phyloP scores from a whole-genome alignment of 2,888 invertebrate species.

The Drosophila lutescens region DNA sequence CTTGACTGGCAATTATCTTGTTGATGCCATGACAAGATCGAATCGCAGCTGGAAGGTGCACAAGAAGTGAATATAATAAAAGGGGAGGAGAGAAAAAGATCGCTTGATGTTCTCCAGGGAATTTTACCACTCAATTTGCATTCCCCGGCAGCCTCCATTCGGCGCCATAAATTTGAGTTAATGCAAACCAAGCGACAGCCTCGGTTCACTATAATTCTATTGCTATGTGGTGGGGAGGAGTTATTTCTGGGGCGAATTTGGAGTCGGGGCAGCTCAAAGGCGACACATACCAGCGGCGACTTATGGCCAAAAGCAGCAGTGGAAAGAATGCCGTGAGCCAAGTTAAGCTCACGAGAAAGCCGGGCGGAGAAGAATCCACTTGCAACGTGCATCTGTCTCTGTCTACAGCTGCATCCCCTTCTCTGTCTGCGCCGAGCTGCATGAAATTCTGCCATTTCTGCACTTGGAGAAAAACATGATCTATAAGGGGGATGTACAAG shows the following conservation, averaged over 20 bases:
- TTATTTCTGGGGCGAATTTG: not conserved
- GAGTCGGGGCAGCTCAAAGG: slow-evolving; percentile 25
- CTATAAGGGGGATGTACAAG: no score
- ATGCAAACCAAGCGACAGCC: slow-evolving; percentile 61
- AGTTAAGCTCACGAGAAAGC: slow-evolving; percentile 66
- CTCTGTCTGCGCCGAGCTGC: not conserved
- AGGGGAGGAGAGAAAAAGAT: not conserved
- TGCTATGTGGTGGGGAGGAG: slow-evolving; percentile 42
- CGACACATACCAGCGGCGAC: slow-evolving; percentile 41
- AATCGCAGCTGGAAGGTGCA: slow-evolving; percentile 8
- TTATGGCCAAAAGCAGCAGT: slow-evolving; percentile 38
- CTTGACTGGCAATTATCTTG: slow-evolving; percentile 20
- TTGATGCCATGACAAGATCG: slow-evolving; percentile 43
- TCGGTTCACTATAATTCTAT: slow-evolving; percentile 68
- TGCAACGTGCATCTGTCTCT: slow-evolving; percentile 39
- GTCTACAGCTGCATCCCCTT: slow-evolving; percentile 45
- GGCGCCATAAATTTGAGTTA: slow-evolving; percentile 66
- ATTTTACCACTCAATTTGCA: slow-evolving; percentile 20
- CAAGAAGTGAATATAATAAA: not conserved
- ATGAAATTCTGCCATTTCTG: slow-evolving; percentile 46
- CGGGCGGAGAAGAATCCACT: slow-evolving; percentile 56
- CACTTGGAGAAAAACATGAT: slow-evolving; percentile 14
- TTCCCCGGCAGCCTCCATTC: slow-evolving; percentile 7
- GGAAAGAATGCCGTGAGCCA: slow-evolving; percentile 46
- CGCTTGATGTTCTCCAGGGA: slow-evolving; percentile 16